Base-by-base conservation (phyloP, 1,140 invertebrate species). In the Drosophila malerkotliana region DNA sequence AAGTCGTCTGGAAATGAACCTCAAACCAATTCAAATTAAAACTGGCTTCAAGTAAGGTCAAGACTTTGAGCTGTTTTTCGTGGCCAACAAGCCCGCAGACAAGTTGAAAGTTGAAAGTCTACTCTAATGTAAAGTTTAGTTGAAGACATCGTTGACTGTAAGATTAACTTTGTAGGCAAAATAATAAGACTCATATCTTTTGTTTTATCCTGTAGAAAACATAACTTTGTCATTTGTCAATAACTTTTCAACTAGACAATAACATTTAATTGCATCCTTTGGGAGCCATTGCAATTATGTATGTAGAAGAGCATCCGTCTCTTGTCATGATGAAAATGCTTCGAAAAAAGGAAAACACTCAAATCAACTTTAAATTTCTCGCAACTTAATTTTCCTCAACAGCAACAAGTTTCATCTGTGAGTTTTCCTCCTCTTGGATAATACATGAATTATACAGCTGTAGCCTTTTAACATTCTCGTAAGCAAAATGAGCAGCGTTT, bases 381-480 rank as follows among this genome's bases (percentile, higher is more conserved):
- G n/a, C 7, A 67, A 68, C 15, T 55, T 53, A 30, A 37, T 14
- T 12, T 41, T 62, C 10, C 9, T 34, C 7, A 47, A 48, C 24
- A 54, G 68, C 72, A 74, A 66, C 72, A 74, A 74, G 72, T 74
- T 57, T 47, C 10, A 18, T 51, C 6, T 34, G 21, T 18, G 7
- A 14, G 39, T 21, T 39, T 14, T 21, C 14, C 21, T 15, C 24
- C 3, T 30, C 30, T 14, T 12, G 48, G 18, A 73, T 55, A 44
- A 64, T 74, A 26, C 60, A 63, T 66, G 59, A 74, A 74, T 74
- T 64, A 74, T 74, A 41, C 72, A 64, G 71, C 72, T 56, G 72
- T n/a, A 34, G 7, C 10, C 15, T 34, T 63, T 64, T 4, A 45
- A 34, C 48, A 55, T 63, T 49, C 28, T 10, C 44, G 12, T 37